Conservation (phyloP, 1,140 invertebrate species). For the Eriosoma lanigerum region DNA sequence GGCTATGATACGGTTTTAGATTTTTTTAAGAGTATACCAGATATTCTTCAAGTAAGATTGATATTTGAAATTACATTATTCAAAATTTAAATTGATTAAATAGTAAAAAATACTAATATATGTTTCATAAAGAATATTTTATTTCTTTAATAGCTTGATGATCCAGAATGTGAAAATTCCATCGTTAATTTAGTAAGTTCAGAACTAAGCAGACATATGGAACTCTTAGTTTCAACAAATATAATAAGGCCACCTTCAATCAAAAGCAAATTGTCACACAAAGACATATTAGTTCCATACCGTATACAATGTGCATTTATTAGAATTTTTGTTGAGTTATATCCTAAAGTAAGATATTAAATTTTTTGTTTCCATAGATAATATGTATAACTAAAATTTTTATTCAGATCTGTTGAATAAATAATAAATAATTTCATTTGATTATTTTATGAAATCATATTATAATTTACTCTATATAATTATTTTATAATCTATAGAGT, state of each 20-base stretch:
- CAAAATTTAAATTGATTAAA: not conserved
- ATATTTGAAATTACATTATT: not conserved
- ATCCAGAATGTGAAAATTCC: slow-evolving; percentile 18
- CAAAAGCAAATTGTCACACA: not conserved
- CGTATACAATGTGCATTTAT: slow-evolving; percentile 38
- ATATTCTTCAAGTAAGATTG: not conserved
- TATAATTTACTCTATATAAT: no score
- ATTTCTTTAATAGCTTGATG: slow-evolving; percentile 8
- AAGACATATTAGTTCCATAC: slow-evolving; percentile 8
- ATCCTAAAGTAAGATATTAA: slow-evolving; percentile 12
- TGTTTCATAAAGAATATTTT: not conserved
- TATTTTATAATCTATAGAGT: no score
- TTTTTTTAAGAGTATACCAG: slow-evolving; percentile 27
- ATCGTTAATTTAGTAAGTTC: slow-evolving; percentile 34
- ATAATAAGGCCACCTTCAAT: slow-evolving; percentile 1
- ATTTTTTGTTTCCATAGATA: no score
- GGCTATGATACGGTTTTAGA: not conserved
- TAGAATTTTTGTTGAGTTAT: slow-evolving; percentile 32
- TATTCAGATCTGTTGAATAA: no score
- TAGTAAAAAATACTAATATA: not conserved
- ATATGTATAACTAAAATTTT: no score
- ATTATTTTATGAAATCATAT: no score
- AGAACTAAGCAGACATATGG: slow-evolving; percentile 26
- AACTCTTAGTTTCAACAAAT: slow-evolving; percentile 10
- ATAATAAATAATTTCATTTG: no score